Evolutionary conservation across 1,140 invertebrate genomes (phyloP), one percentile per base, ranked within the genome.

Genomic region (Arion vulgaris): DNA sequence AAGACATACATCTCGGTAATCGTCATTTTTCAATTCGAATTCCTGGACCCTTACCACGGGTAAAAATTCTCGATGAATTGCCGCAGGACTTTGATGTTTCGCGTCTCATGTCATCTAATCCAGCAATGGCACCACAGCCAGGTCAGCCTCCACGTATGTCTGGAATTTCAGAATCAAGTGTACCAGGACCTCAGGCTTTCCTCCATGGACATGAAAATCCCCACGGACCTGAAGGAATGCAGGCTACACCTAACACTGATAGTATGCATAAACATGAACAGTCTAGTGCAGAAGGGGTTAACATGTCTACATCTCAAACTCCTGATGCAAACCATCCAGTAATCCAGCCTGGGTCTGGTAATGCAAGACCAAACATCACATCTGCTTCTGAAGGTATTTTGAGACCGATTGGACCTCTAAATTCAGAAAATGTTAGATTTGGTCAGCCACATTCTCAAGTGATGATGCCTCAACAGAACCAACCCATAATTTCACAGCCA

Each of bases 11-110:
- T 57, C 77, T 92, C 19, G 90, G 89, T 19, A 88, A 95, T 32
- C 95, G 95, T 83, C 95, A 95, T 85, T 96, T 97, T 91, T 97
- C 96, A 86, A 94, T 99, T 34, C 93, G 96, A 49, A 92, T 99
- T 4, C 95, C 95, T 0, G 95, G 95, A 0, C 92, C 98, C 75
- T 96, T 97, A 0, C 94, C 95, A 75, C 95, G 95, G 80, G 93
- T 94, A 23, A 92, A 93, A 82, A 91, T 92, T 77, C 91, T 95
- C 51, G 93, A 94, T 45, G 91, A 92, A 57, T 78, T 90, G 13
- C 86, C 87, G 13, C 78, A 78, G 32, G 73, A 78, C 28, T 76
- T 81, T 84, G 85, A 86, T 71, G 83, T 81, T 17, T 69, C 83
- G 19, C 68, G 41, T 11, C 62, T 72, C 13, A 49, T 77, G 71